A percentile compares a stretch with the other conserved stretches of the same genome.
These are phyloP conservation scores for Phengaris alcon DNA, from an alignment of 2,888 invertebrate species.

Conservation along the genomic window DNA sequence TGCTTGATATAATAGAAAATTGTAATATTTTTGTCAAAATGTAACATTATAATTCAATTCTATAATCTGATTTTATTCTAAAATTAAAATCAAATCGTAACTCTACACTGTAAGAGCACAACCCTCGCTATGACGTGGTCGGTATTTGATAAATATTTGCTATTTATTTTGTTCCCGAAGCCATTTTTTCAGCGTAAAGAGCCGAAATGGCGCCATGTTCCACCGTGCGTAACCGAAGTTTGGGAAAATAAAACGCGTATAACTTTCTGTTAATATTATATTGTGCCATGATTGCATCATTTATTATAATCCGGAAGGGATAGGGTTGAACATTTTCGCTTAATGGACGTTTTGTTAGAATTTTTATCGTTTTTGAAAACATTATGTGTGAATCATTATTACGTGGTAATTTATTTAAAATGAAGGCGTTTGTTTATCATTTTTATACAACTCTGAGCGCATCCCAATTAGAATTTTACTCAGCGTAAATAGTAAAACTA, in stretches of 20 bases:
- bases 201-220: constrained; percentile 59
- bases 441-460: no score
- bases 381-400: constrained; percentile 33
- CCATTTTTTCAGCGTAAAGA: constrained; percentile 67
- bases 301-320: constrained; percentile 77
- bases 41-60: no score
- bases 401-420: constrained; percentile 33
- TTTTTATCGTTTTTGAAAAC: constrained; percentile 68
- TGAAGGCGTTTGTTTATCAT: no score
- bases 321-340: constrained; percentile 69
- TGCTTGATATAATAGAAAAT: no score
- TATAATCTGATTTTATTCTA: not conserved
- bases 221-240: constrained; percentile 64
- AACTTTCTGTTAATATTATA: constrained; percentile 80
- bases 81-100: not conserved
- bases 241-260: constrained; percentile 76
- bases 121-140: constrained; percentile 49
- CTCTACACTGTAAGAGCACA: constrained; percentile 34
- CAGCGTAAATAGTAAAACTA: no score
- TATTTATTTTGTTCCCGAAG: constrained; percentile 68
- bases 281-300: constrained; percentile 78
- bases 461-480: no score
- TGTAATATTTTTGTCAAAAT: not conserved
- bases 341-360: constrained; percentile 77
- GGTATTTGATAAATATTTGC: constrained; percentile 73